These are phyloP conservation scores for Andricus curvator DNA, from an alignment of 2,888 invertebrate genomes.

Conservation along the genomic window DNA sequence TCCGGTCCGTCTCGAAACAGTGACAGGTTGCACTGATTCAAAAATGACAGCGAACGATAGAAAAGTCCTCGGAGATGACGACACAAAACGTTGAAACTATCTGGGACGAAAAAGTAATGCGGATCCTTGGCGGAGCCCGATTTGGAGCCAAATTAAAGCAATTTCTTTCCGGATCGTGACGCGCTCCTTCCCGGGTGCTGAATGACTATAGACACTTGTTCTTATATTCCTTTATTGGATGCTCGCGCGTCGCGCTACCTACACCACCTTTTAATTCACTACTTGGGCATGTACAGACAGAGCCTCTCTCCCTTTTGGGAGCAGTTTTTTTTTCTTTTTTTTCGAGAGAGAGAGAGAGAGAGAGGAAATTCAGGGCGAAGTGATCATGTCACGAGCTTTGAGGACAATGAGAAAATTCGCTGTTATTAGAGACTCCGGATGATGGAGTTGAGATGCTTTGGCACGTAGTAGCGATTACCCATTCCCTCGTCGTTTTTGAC, in stretches of 20 bases:
- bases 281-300: background rate
- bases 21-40: constrained; percentile 32
- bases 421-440: constrained; percentile 22
- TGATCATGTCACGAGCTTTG: background rate
- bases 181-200: constrained; percentile 26
- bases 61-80: background rate
- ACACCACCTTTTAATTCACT: constrained; percentile 38
- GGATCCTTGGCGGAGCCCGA: background rate
- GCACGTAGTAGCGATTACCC: constrained; percentile 14
- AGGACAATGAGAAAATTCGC: constrained; percentile 20
- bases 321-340: background rate
- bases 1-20: constrained; percentile 30
- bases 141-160: constrained; percentile 16
- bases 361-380: constrained; percentile 2
- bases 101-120: background rate
- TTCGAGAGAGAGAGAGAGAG: background rate
- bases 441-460: constrained; percentile 10
- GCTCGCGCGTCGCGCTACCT: constrained; percentile 39
- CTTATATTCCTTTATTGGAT: constrained; percentile 40
- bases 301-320: background rate
- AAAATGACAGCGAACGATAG: constrained; percentile 10
- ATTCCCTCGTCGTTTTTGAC: background rate
- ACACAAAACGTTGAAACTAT: background rate
- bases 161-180: background rate
- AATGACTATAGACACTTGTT: constrained; percentile 39